These are phyloP conservation scores for Pelosia muscerda DNA, from an alignment of 2,888 invertebrate genomes.

Conservation along the genomic window DNA sequence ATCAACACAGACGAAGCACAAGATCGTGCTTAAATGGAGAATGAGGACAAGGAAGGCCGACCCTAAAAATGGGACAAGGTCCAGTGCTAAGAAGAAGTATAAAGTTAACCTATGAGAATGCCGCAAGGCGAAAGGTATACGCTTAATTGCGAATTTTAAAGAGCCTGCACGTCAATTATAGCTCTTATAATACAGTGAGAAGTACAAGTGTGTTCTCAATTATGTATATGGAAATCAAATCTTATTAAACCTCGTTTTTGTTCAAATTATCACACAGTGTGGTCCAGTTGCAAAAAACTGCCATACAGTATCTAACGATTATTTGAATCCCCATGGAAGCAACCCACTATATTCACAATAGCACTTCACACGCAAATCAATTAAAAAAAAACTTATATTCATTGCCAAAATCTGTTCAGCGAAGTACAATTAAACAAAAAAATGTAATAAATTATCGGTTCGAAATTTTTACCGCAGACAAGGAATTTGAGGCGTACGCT, in stretches of 20 bases:
- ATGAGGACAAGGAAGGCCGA: too few relatives aligned
- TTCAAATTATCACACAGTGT: slow-evolving; percentile 15
- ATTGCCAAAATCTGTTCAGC: slow-evolving; percentile 37
- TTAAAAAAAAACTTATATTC: slow-evolving; percentile 39
- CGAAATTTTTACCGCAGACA: slow-evolving; percentile 49
- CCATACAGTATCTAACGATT: slow-evolving; percentile 29
- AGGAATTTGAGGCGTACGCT: slow-evolving; percentile 39
- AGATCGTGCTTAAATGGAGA: too few relatives aligned
- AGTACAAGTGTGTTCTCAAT: too few relatives aligned
- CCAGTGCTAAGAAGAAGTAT: too few relatives aligned
- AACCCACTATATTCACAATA: slow-evolving; percentile 35
- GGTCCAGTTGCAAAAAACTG: slow-evolving; percentile 19
- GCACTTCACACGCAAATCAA: slow-evolving; percentile 51
- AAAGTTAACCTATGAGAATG: too few relatives aligned
- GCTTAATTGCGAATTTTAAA: too few relatives aligned
- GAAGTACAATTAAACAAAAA: slow-evolving; percentile 19
- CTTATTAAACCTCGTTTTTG: neutral
- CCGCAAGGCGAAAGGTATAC: too few relatives aligned
- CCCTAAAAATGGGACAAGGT: too few relatives aligned
- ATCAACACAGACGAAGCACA: too few relatives aligned
- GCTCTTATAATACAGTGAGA: too few relatives aligned
- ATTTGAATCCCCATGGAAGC: slow-evolving; percentile 43
- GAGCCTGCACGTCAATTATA: too few relatives aligned
- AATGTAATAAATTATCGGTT: slow-evolving; percentile 49
- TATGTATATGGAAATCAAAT: too few relatives aligned